Base-by-base conservation (phyloP, 2,888 invertebrate species). In the Acleris holmiana region DNA sequence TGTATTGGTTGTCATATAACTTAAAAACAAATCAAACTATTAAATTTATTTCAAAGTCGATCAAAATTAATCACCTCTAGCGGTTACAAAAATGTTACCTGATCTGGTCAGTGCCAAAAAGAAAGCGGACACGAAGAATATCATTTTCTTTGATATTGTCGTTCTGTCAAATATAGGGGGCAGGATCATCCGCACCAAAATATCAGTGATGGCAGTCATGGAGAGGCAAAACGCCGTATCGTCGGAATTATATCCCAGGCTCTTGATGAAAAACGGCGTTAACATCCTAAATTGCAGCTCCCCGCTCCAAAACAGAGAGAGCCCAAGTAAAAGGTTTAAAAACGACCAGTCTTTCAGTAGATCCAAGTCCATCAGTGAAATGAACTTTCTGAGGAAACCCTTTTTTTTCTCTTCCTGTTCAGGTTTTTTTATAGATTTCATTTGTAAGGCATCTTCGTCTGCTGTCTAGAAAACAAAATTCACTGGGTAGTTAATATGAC, bases 201-300 rank as follows among this genome's bases (percentile, higher is more conserved):
- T 95, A 80, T 96, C 96, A 13, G 96, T 95, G 29, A 95, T 94
- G 8, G 96, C 96, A 40, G 95, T 96, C 78, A 96, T 94, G 7
- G 96, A 96, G 53, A 96, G 88, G 76, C 96, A 96, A 76, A 95
- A 94, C 55, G 96, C 96, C 21, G 95, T 94, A 71, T 96, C 95
- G 49, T 93, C 85, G 83, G 94, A 95, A 66, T 93, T 91, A 77
- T 94, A 95, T 1, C 94, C 94, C 75, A 95, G 82, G 77, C 93
- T 93, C 53, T 92, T 91, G 70, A 95, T 94, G 80, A 95, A 95
- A 83, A 95, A 95, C 15, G 95, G 95, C 48, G 95, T 95, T 51
- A 95, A 93, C 95, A 95, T 94, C 83, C 96, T 95, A 83, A 96
- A 96, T 77, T 96, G 96, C 82, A 95, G 93, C 80, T 96, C 96